These are phyloP conservation scores for Acropora yongei DNA, from an alignment of 64 coral and sea anemone species.

Conservation along the genomic window DNA sequence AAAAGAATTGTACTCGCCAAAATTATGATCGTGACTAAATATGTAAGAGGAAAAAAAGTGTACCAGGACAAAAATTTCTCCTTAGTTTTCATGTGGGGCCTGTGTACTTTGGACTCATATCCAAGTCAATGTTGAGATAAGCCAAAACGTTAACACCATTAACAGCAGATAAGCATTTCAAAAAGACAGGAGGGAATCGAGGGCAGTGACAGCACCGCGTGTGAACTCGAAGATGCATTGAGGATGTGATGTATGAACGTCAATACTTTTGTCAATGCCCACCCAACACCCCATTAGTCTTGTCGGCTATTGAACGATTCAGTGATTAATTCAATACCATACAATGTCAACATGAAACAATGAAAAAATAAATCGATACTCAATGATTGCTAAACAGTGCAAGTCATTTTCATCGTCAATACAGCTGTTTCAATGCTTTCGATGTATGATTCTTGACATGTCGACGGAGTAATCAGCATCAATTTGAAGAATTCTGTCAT, in stretches of 20 bases:
- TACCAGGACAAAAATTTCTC: neutral
- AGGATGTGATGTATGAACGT: too few relatives aligned
- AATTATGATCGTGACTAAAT: too few relatives aligned
- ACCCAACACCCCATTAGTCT: neutral
- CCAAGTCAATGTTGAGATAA: neutral
- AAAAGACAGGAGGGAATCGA: neutral
- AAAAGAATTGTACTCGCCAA: too few relatives aligned
- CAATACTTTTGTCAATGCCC: too few relatives aligned
- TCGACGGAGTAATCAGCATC: neutral
- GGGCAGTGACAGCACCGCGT: neutral
- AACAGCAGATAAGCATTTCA: neutral
- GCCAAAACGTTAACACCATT: neutral
- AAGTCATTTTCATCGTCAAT: neutral
- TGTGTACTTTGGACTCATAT: neutral
- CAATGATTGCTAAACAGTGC: slow-evolving; percentile 3
- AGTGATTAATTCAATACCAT: neutral
- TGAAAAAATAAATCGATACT: neutral
- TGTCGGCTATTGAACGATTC: neutral
- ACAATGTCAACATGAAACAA: slow-evolving; percentile 28
- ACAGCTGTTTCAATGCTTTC: neutral
- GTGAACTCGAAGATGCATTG: too few relatives aligned
- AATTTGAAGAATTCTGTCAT: neutral
- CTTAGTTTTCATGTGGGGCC: neutral
- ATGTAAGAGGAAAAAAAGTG: too few relatives aligned
- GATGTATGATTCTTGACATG: neutral